Percentiles rank a stretch among this genome's conserved stretches.
Evolutionary conservation across 2,113 vertebrate species (phyloP).

Genomic region (Morone chrysops): DNA sequence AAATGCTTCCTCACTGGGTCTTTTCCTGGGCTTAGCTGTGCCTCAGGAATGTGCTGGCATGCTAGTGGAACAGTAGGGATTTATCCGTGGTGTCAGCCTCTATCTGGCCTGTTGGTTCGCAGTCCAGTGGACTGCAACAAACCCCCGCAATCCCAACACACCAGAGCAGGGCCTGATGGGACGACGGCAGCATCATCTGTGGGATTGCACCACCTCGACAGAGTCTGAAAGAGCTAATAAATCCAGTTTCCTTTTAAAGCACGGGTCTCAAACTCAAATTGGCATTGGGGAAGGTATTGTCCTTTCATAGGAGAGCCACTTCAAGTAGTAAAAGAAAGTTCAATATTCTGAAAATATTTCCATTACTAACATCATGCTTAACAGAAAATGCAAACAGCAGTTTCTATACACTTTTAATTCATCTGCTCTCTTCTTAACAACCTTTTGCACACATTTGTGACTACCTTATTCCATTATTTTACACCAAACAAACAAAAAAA

Average conservation of each 20-base stretch:
- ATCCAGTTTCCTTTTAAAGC: background rate
- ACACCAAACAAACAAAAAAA: no score
- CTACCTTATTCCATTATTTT: no score
- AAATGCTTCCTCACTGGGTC: conserved; percentile 47
- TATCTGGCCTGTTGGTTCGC: conserved; percentile 74
- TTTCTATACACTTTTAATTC: no score
- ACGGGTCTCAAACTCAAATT: no score
- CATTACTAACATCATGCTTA: no score
- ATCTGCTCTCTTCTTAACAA: no score
- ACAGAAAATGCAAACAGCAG: no score
- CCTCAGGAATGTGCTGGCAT: conserved; percentile 75
- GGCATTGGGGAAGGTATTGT: no score
- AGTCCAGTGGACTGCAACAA: conserved; percentile 66
- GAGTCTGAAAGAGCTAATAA: background rate
- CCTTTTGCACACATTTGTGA: no score
- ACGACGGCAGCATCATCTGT: background rate
- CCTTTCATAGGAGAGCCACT: no score
- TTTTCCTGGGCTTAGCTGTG: conserved; percentile 55
- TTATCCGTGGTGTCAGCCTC: conserved; percentile 77
- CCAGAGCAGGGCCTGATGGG: conserved; percentile 35
- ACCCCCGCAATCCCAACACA: conserved; percentile 23
- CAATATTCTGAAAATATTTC: no score
- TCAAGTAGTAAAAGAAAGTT: no score
- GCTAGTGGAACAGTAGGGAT: conserved; percentile 68
- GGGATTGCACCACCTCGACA: background rate